Evolutionary conservation across 2,113 vertebrate genomes (phyloP), one percentile per base, ranked within the genome.

Genomic region (Leuciscus idus): DNA sequence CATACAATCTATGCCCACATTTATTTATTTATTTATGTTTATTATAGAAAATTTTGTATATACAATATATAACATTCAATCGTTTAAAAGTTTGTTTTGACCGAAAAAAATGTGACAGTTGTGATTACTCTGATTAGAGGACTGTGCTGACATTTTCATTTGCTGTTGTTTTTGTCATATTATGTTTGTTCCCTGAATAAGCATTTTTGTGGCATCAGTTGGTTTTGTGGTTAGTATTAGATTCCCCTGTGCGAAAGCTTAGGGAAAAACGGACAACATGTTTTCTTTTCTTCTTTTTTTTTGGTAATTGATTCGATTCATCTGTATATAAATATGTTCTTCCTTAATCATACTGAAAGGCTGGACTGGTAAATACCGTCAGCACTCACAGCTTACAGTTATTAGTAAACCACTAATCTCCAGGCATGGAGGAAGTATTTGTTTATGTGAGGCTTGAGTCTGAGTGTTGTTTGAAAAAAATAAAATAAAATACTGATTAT

Each of bases 351-450:
- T 57, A 64, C 39, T 50, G 21, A 39, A 62, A 66, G 76, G 28
- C 28, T 74, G 68, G 68, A 64, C 72, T 79, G 70, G 39, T 48
- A 30, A 52, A 72, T 66, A 48, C 84, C 73, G 75, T 74, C 39
- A 61, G 68, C 74, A 86, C 61, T 50, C 59, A 78, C 72, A 59
- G 62, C 30, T 68, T 62, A 75, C 77, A 68, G 76, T 68, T 77
- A 76, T 84, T 85, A 78, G 80, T 74, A 76, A 52, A 81, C 61
- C 86, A 85, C 84, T 77, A 82, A 87, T 74, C 50, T n/a, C 10
- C 26, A 15, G 66, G 46, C 59, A 78, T 70, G 75, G 55, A 83
- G 13, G 21, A 48, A 64, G 36, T 39, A 84, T 82, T 77, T 86
- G 70, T 88, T 84, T 86, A 76, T 64, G 12, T 78, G 74, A 79